Conservation (phyloP, 2,797 vertebrate genomes). For the Clarias laeviceps region DNA sequence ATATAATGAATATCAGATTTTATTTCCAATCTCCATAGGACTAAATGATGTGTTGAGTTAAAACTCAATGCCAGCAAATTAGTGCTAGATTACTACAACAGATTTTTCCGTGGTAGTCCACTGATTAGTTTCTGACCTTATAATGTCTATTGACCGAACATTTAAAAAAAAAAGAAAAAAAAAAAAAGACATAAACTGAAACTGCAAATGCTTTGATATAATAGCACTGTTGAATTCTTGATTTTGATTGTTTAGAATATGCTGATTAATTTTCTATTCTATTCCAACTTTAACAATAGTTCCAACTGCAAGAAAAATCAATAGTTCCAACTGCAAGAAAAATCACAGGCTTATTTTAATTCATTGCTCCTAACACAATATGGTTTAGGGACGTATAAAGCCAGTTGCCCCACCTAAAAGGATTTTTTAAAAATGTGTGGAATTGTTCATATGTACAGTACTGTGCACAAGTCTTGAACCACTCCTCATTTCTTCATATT, state of each 20-base stretch:
- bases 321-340: neutral
- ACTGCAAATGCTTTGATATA: neutral
- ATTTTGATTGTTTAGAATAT: neutral
- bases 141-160: neutral
- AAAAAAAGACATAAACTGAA: neutral
- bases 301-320: neutral
- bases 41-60: conserved; percentile 10
- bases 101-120: neutral
- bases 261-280: neutral
- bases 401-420: neutral
- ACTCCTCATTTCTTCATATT: no score
- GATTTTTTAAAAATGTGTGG: neutral
- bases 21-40: neutral
- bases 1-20: neutral
- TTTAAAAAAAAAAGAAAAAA: no score
- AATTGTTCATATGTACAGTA: neutral
- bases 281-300: neutral
- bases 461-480: no score
- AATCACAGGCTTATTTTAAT: neutral
- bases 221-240: neutral
- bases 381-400: neutral
- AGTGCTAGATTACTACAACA: neutral
- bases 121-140: neutral
- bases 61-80: neutral
- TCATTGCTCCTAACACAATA: neutral